These are phyloP conservation scores for Sorex araneus DNA, from an alignment of 2,113 vertebrate genomes.

Conservation along the genomic window DNA sequence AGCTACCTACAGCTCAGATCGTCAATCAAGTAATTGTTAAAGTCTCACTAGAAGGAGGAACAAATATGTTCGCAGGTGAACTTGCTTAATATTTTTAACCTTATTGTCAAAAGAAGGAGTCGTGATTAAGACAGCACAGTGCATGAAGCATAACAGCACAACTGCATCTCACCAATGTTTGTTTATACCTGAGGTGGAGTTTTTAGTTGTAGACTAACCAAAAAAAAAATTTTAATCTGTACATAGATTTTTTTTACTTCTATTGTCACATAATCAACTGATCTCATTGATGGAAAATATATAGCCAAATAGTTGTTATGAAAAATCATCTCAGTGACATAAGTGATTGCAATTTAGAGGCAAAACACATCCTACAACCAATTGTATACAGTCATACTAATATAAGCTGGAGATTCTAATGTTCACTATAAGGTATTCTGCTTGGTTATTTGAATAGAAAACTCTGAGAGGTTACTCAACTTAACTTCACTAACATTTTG, in stretches of 20 bases:
- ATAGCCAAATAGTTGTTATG: background rate
- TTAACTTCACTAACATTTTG: background rate
- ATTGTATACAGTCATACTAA: background rate
- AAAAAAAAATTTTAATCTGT: background rate
- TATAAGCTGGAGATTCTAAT: background rate
- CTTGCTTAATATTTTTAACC: slow-evolving; percentile 71
- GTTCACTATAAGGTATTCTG: rapidly evolving
- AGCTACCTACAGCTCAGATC: slow-evolving; percentile 66
- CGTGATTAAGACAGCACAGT: slow-evolving; percentile 72
- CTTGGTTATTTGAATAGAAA: background rate
- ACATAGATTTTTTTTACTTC: background rate
- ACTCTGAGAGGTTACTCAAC: background rate
- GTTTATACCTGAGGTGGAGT: background rate
- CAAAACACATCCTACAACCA: background rate
- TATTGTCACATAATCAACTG: background rate
- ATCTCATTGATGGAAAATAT: background rate
- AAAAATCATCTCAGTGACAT: background rate
- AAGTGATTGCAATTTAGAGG: background rate
- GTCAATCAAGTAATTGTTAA: slow-evolving; percentile 83
- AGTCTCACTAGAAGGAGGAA: slow-evolving; percentile 70
- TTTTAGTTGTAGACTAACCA: background rate
- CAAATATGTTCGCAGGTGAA: slow-evolving; percentile 74
- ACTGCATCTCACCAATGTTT: slow-evolving; percentile 34
- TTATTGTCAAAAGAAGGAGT: slow-evolving; percentile 72
- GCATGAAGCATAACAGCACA: background rate